Evolutionary conservation across 2,888 invertebrate genomes (phyloP).

Genomic region (Stenodema calcarata): DNA sequence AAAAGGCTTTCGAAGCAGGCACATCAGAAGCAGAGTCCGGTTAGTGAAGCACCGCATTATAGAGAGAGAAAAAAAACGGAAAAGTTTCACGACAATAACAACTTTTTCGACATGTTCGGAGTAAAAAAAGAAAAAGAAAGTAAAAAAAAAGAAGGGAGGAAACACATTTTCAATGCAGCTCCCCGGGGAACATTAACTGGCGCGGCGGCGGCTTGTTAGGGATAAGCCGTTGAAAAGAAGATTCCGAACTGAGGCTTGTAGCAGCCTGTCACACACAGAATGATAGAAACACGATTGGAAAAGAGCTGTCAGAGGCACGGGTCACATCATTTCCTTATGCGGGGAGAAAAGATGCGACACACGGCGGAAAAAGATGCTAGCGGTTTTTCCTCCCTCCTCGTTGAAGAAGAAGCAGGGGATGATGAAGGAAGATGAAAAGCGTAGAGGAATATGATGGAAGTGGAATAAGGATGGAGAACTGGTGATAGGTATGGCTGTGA

Average conservation of each 20-base stretch:
- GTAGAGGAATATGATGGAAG: background rate
- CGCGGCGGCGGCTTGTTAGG: background rate
- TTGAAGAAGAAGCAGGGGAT: background rate
- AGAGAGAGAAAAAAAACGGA: background rate
- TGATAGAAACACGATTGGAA: constrained; percentile 41
- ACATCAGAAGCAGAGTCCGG: background rate
- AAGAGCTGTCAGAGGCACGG: constrained; percentile 25
- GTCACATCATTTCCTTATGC: constrained; percentile 33
- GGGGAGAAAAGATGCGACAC: background rate
- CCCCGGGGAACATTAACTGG: background rate
- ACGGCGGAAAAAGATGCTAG: background rate
- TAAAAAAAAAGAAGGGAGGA: background rate
- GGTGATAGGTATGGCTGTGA: constrained; percentile 8
- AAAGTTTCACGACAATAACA: background rate
- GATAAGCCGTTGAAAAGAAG: constrained; percentile 5
- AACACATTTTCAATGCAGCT: background rate
- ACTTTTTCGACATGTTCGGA: background rate
- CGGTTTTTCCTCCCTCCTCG: background rate
- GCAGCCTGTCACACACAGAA: constrained; percentile 30
- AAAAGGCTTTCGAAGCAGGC: background rate
- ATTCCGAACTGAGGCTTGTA: background rate
- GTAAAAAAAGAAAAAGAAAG: background rate
- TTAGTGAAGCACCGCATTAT: background rate
- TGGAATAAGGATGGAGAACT: background rate
- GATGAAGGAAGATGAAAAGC: background rate